Conservation (phyloP, 92 coral and sea anemone genomes). For the Porites cylindrica region DNA sequence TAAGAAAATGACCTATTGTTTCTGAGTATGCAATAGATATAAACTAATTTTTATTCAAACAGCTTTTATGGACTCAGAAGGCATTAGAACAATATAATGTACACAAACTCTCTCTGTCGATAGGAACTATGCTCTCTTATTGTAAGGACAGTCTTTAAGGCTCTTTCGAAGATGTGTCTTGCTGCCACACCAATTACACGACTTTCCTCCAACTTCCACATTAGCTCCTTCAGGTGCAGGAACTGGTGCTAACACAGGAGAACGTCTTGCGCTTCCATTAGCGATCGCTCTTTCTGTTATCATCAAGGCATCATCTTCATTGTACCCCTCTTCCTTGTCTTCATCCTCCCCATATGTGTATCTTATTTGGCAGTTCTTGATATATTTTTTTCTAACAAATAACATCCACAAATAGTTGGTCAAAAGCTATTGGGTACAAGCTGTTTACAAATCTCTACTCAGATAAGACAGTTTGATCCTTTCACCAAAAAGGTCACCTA, state of each 20-base stretch:
- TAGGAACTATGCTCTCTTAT: not conserved
- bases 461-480: too few relatives aligned
- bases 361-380: not conserved
- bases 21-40: too few relatives aligned
- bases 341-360: constrained; percentile 3
- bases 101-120: too few relatives aligned
- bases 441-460: too few relatives aligned
- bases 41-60: too few relatives aligned
- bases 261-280: not conserved
- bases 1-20: too few relatives aligned
- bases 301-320: not conserved
- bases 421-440: too few relatives aligned
- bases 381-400: not conserved
- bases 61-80: too few relatives aligned
- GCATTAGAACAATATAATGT: too few relatives aligned
- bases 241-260: not conserved
- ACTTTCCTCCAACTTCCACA: constrained; percentile 40
- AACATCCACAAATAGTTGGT: too few relatives aligned
- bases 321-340: not conserved
- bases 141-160: constrained; percentile 58
- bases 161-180: constrained; percentile 46
- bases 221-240: constrained; percentile 15
- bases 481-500: too few relatives aligned
- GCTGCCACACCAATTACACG: constrained; percentile 65
- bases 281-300: not conserved